A percentile compares a stretch with the other conserved stretches of the same genome.
Conservation (phyloP, 2,888 invertebrate genomes). For the Archips xylosteana region DNA sequence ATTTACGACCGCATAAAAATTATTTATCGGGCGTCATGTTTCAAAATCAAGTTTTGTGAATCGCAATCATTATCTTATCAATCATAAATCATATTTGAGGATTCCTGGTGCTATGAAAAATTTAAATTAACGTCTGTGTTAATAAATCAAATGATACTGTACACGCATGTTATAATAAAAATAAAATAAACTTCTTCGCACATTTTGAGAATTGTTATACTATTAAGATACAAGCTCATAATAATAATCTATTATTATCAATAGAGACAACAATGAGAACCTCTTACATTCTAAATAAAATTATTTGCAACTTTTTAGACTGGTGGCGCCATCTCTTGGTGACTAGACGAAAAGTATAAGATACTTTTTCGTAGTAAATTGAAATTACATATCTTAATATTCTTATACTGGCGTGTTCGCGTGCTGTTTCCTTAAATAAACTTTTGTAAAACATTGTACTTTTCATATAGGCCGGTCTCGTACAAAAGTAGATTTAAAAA, state of each 20-base stretch:
- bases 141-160: conserved; percentile 23
- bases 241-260: background rate
- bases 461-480: conserved; percentile 9
- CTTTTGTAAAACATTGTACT: background rate
- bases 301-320: conserved; percentile 47
- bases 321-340: conserved; percentile 67
- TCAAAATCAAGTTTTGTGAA: conserved; percentile 23
- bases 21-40: conserved; percentile 35
- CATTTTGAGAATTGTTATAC: no score
- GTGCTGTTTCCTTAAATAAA: conserved; percentile 1
- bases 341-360: conserved; percentile 39
- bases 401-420: conserved; percentile 10
- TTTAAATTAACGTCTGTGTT: conserved; percentile 23
- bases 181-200: no score
- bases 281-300: background rate
- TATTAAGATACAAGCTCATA: background rate
- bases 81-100: conserved; percentile 36
- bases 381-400: conserved; percentile 40
- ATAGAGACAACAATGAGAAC: background rate
- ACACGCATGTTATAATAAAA: no score
- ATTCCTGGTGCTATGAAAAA: conserved; percentile 21
- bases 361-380: conserved; percentile 42
- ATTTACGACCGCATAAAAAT: conserved; percentile 37
- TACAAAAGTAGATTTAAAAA: conserved; percentile 28
- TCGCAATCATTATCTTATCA: conserved; percentile 37